Evolutionary conservation across 2,888 invertebrate species (phyloP).

Genomic region (Ennomos fuscantarius): DNA sequence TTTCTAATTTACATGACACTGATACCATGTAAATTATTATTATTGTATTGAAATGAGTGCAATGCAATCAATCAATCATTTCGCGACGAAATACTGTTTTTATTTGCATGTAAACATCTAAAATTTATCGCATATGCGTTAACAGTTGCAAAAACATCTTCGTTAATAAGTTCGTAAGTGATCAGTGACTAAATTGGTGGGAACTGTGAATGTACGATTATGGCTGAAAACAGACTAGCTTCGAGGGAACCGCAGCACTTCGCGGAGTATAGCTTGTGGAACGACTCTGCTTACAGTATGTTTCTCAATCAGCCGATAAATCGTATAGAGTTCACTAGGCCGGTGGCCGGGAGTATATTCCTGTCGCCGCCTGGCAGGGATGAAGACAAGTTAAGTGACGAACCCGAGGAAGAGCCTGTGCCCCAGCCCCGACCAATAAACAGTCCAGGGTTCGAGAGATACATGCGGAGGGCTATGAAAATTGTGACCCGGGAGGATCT

Average conservation of each 20-base stretch:
- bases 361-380: conserved; percentile 20
- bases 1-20: conserved; percentile 11
- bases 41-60: background rate
- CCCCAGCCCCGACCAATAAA: background rate
- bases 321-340: conserved; percentile 25
- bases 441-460: conserved; percentile 22
- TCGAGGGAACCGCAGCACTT: conserved; percentile 23
- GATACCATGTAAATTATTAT: conserved; percentile 1
- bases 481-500: conserved; percentile 20
- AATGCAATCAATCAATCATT: conserved; percentile 34
- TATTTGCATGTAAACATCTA: conserved; percentile 33
- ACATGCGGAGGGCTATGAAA: conserved; percentile 20
- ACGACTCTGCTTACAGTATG: conserved; percentile 28
- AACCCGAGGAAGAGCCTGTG: conserved; percentile 1
- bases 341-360: conserved; percentile 25
- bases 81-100: conserved; percentile 34
- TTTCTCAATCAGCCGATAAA: conserved; percentile 15
- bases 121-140: conserved; percentile 25
- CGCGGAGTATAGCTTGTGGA: conserved; percentile 38
- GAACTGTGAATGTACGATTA: conserved; percentile 24
- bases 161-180: conserved; percentile 17
- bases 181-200: conserved; percentile 14
- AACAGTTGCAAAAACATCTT: conserved; percentile 11
- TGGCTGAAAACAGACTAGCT: conserved; percentile 13
- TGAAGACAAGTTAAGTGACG: conserved; percentile 13